A percentile compares a stretch with the other conserved stretches of the same genome.
Evolutionary conservation across 2,113 vertebrate species (phyloP).

Genomic region (Corynorhinus townsendii): DNA sequence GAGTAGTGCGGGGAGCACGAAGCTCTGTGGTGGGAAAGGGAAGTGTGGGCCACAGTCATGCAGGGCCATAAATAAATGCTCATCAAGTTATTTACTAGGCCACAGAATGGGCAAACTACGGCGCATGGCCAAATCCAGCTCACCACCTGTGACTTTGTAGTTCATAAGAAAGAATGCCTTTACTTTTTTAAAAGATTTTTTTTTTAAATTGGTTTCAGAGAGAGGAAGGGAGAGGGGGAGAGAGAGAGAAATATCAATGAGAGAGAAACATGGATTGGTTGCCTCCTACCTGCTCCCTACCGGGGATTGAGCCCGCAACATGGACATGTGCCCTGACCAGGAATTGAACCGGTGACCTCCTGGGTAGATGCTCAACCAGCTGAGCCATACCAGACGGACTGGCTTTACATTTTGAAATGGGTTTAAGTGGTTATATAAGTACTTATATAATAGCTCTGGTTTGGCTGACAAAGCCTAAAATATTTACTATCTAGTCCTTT

Average conservation of each 20-base stretch:
- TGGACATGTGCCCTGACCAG: too few species aligned
- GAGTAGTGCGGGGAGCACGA: background rate
- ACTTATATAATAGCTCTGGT: background rate
- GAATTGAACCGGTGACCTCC: too few species aligned
- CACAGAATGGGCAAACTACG: background rate
- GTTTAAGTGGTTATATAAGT: background rate
- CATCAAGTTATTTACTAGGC: background rate
- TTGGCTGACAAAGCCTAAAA: background rate
- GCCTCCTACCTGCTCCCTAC: too few species aligned
- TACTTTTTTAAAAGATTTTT: background rate
- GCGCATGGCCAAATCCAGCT: background rate
- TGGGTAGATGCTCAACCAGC: too few species aligned
- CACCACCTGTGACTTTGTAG: background rate
- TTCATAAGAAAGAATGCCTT: background rate
- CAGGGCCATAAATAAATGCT: background rate
- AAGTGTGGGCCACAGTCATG: background rate
- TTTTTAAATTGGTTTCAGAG: too few species aligned
- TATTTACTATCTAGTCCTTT: background rate
- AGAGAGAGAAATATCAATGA: too few species aligned
- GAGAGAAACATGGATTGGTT: too few species aligned
- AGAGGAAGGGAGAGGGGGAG: too few species aligned
- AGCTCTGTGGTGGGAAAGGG: background rate
- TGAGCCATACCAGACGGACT: background rate
- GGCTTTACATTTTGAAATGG: constrained; percentile 8
- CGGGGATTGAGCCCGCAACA: too few species aligned